phyloP scores from a whole-genome alignment of 2,888 invertebrate genomes.

The Smittia sp. region DNA sequence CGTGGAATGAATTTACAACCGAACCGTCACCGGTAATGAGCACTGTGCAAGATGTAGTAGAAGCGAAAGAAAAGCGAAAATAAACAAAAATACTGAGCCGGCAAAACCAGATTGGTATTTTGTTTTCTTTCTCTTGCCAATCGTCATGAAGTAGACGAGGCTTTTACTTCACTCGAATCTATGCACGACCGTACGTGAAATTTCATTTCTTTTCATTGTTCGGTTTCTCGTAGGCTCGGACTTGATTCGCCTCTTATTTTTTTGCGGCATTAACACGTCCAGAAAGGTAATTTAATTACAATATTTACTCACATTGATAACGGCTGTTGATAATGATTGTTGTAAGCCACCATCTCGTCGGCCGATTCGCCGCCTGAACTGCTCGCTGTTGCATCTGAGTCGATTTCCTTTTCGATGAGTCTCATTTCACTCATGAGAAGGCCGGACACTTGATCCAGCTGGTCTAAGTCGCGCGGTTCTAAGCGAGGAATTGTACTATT shows the following conservation, averaged over 20 bases:
- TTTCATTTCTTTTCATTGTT: background rate
- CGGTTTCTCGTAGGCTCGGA: no score
- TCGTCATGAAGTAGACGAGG: background rate
- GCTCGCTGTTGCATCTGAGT: slow-evolving; percentile 91
- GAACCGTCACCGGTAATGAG: background rate
- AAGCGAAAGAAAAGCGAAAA: slow-evolving; percentile 17
- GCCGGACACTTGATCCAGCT: slow-evolving; percentile 70
- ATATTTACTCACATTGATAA: slow-evolving; percentile 69
- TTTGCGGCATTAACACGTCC: no score
- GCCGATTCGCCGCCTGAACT: slow-evolving; percentile 93
- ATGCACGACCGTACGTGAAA: no score
- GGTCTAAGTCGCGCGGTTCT: slow-evolving; percentile 55
- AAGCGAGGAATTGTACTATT: slow-evolving; percentile 52
- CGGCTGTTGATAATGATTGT: slow-evolving; percentile 71
- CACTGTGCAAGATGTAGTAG: background rate
- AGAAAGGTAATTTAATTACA: background rate
- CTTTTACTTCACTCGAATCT: slow-evolving; percentile 15
- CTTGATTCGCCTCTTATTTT: no score
- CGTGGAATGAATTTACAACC: background rate
- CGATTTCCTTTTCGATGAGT: slow-evolving; percentile 71
- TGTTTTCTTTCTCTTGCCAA: background rate
- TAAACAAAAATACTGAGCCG: slow-evolving; percentile 37
- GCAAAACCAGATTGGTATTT: slow-evolving; percentile 31
- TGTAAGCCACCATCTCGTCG: slow-evolving; percentile 80
- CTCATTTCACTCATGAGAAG: slow-evolving; percentile 70